Evolutionary conservation across 2,888 invertebrate genomes (phyloP).

Genomic region (Pantelozetes paolii): DNA sequence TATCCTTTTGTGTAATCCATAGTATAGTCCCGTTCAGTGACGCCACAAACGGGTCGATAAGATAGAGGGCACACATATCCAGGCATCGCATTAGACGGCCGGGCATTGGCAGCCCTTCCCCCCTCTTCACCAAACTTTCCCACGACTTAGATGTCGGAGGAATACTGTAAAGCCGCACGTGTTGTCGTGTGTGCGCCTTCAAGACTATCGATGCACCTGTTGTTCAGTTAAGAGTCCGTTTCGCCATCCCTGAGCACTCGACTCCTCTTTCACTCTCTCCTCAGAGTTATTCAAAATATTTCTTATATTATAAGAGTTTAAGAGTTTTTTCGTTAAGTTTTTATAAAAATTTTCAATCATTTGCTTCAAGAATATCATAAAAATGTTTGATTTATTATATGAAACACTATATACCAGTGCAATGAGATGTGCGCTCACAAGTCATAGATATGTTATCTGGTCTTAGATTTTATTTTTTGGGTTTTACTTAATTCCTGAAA

Average conservation of each 20-base stretch:
- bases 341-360: too few relatives aligned
- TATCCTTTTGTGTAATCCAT: background rate
- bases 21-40: conserved; percentile 1
- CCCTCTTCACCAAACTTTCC: background rate
- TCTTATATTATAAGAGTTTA: too few relatives aligned
- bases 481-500: too few relatives aligned
- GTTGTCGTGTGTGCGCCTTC: background rate
- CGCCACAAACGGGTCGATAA: background rate
- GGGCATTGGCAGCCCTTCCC: background rate
- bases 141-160: background rate
- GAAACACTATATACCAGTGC: too few relatives aligned
- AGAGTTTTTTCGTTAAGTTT: too few relatives aligned
- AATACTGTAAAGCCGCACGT: background rate
- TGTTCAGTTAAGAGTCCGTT: background rate
- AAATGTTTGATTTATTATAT: too few relatives aligned
- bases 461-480: too few relatives aligned
- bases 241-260: background rate
- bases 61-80: too few relatives aligned
- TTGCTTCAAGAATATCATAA: too few relatives aligned
- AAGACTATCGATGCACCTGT: conserved; percentile 3
- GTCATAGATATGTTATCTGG: too few relatives aligned
- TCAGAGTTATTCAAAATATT: background rate
- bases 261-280: background rate
- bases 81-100: background rate
- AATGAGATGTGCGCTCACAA: too few relatives aligned